Evolutionary conservation across 2,797 vertebrate species (phyloP).

Genomic region (Hoplostethus mediterraneus): DNA sequence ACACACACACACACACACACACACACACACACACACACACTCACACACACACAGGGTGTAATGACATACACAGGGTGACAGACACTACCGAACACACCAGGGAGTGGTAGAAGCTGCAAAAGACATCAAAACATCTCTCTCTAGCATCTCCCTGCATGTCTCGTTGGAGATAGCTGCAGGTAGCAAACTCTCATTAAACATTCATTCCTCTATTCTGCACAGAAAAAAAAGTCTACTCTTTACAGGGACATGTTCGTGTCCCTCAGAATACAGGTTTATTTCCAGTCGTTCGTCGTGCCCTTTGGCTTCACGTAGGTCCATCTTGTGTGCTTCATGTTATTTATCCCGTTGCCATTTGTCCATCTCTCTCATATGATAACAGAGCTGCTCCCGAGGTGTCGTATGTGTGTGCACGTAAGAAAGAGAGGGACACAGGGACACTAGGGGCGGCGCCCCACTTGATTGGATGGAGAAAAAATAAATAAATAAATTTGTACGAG

Average conservation of each 20-base stretch:
- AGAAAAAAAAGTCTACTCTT: constrained; percentile 17
- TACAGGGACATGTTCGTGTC: background rate
- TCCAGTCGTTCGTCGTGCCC: background rate
- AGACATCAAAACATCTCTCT: constrained; percentile 43
- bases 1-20: background rate
- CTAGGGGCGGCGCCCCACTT: no score
- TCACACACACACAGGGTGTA: background rate
- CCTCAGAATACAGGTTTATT: background rate
- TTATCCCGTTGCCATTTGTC: no score
- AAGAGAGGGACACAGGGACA: no score
- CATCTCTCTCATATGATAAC: no score
- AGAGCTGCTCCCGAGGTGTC: no score
- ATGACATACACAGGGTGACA: constrained; percentile 34
- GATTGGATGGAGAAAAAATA: no score
- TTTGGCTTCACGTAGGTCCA: background rate
- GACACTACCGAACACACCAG: constrained; percentile 55
- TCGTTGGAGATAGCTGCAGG: background rate
- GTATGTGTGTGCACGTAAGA: no score
- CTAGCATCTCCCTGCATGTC: constrained; percentile 22
- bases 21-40: background rate
- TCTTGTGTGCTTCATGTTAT: background rate
- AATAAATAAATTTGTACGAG: no score
- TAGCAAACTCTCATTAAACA: constrained; percentile 53
- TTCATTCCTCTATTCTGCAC: constrained; percentile 15
- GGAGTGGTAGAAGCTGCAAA: constrained; percentile 37